Evolutionary conservation across 2,113 vertebrate genomes (phyloP).

Genomic region (Gallinago jamesoni): DNA sequence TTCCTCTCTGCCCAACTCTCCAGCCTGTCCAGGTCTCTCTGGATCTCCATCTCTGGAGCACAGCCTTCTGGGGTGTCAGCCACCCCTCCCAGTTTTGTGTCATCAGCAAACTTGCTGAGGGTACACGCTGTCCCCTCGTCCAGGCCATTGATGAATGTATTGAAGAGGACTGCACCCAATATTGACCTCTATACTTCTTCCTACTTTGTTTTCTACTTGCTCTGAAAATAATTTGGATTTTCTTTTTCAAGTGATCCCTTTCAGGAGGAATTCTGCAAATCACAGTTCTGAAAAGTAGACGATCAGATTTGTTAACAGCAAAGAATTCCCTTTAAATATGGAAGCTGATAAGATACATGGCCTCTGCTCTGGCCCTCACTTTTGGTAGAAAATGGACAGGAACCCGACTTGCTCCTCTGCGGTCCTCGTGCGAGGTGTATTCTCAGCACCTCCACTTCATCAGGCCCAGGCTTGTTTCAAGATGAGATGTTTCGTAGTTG

Average conservation of each 20-base stretch:
- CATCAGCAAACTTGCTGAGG: too few species aligned
- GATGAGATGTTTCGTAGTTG: background rate
- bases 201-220: background rate
- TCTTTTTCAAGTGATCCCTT: background rate
- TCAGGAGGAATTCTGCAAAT: background rate
- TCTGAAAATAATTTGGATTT: background rate
- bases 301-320: background rate
- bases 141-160: too few species aligned
- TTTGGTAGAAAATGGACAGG: accelerated
- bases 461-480: too few species aligned
- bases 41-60: too few species aligned
- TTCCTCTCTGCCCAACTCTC: too few species aligned
- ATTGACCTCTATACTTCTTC: too few species aligned
- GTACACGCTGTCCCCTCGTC: too few species aligned
- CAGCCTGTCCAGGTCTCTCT: too few species aligned
- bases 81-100: too few species aligned
- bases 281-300: background rate
- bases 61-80: too few species aligned
- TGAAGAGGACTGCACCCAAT: too few species aligned
- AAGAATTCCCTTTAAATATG: background rate
- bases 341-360: background rate
- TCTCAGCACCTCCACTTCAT: background rate
- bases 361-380: background rate
- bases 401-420: background rate
- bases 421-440: accelerated